Percentiles rank a stretch among this genome's conserved stretches.
Conservation (phyloP, 2,888 invertebrate genomes). For the Bembecia ichneumoniformis region DNA sequence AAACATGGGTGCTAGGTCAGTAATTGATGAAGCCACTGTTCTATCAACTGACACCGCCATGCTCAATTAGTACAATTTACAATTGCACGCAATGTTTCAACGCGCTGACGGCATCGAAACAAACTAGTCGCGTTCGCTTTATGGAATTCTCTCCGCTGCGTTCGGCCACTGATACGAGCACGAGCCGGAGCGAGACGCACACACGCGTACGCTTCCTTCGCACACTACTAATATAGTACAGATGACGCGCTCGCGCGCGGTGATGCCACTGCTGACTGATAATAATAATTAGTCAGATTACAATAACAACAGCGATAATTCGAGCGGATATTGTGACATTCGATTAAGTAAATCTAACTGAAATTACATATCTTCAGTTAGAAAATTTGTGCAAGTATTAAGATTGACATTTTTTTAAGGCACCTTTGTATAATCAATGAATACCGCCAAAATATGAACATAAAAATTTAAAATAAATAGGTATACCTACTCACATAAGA, state of each 20-base stretch:
- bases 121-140: slow-evolving; percentile 58
- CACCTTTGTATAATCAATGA: too few relatives aligned
- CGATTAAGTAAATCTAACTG: too few relatives aligned
- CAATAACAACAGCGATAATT: neutral
- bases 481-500: too few relatives aligned
- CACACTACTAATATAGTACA: slow-evolving; percentile 15
- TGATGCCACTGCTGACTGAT: slow-evolving; percentile 22
- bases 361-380: too few relatives aligned
- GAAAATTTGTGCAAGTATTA: too few relatives aligned
- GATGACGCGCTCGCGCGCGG: slow-evolving; percentile 14
- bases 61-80: slow-evolving; percentile 68
- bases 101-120: slow-evolving; percentile 64
- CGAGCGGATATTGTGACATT: too few relatives aligned
- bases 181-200: slow-evolving; percentile 11
- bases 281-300: slow-evolving; percentile 9
- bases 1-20: slow-evolving; percentile 41
- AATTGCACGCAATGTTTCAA: slow-evolving; percentile 50
- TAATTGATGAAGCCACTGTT: slow-evolving; percentile 57
- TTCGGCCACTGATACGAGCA: slow-evolving; percentile 51
- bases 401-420: too few relatives aligned
- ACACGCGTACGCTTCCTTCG: slow-evolving; percentile 25
- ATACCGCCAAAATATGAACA: too few relatives aligned
- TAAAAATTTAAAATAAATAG: too few relatives aligned
- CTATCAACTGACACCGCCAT: slow-evolving; percentile 58
- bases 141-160: slow-evolving; percentile 59